Evolutionary conservation across 2,797 vertebrate genomes (phyloP), one percentile per base, ranked within the genome.

Genomic region (Syncerus caffer): DNA sequence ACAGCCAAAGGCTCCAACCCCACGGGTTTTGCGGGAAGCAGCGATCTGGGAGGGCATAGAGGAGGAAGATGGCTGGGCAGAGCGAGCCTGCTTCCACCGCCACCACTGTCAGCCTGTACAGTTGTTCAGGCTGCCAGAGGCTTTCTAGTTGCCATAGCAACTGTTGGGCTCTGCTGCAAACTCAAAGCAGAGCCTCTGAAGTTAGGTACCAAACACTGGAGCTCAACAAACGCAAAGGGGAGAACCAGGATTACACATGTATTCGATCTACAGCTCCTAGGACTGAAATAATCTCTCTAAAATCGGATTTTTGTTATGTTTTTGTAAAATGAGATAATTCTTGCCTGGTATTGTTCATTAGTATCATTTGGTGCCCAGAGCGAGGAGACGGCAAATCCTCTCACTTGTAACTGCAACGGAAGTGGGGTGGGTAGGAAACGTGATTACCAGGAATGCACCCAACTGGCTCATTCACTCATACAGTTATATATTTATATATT

Each of bases 111-210:
- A 19, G 10, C 29, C 58, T 21, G 62, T 86, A 86, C 90, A 85
- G 96, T 91, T 42, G 95, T 95, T 96, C 84, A 96, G 96, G 96
- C 96, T 91, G 97, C 95, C 95, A 82, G 95, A 97, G 98, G 97
- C 97, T 98, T 98, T 97, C 94, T 55, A 90, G 97, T 98, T 96
- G 91, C 97, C 96, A 96, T 94, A 85, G 95, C 90, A 98, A 98
- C 97, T 23, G 92, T 25, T 31, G 38, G 95, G 97, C 96, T 97
- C 85, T 19, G 90, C 92, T 64, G 92, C 60, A 88, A 95, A 97
- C 97, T 97, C 92, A 16, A 42, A 96, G 92, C 95, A 12, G 92
- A 96, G 95, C 91, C 91, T 98, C 97, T 96, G 96, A 98, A 98
- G 97, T 97, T 98, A 51, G 97, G 76, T 74, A 94, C 88, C 80